Base-by-base conservation (phyloP, 92 coral and sea anemone genomes). In the Pocillopora meandrina region DNA sequence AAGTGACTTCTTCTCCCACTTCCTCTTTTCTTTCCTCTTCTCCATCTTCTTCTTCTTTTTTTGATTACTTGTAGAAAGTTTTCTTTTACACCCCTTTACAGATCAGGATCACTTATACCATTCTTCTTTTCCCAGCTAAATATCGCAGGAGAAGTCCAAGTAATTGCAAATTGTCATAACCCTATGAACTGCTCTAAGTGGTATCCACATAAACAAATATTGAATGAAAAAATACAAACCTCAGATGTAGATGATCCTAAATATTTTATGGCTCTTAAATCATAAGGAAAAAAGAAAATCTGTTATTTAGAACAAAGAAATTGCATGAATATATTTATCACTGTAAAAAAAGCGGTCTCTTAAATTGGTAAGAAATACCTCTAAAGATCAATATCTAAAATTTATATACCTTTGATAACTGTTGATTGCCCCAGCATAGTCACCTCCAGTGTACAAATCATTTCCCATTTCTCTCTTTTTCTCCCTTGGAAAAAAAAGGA, bases 391-490 rank as follows among this genome's bases (percentile, higher is more conserved):
- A 15, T 36, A 36, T 34, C 33, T 20, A 33, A 2, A 23, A 26
- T 1, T 14, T 73, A 19, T 11, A 42, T 55, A 83, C 86, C 74
- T 83, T 64, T 91, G 93, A 87, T 96, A 96, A 63, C 96, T 91
- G 94, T 92, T 88, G 23, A 96, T 93, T 0, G 99, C 99, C 12
- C 90, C 93, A 14, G 99, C 87, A 62, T 85, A 94, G 86, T 96
- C 99, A 13, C 90, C 94, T 64, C 87, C 88, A 9, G 88, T 76
- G 78, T 92, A 96, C 87, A 96, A 76, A 60, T 91, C 89, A 90
- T 96, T 96, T 0, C 99, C 99, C 74, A 93, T 87, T 79, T 96
- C 99, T 76, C 98, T 91, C 93, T 96, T 96, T 75, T 94, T 89
- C 88, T 96, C 98, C 55, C 98, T 96, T 64, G 12, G 66, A 59